phyloP scores from a whole-genome alignment of 2,888 invertebrate species.

The Agonopterix subpropinquella region DNA sequence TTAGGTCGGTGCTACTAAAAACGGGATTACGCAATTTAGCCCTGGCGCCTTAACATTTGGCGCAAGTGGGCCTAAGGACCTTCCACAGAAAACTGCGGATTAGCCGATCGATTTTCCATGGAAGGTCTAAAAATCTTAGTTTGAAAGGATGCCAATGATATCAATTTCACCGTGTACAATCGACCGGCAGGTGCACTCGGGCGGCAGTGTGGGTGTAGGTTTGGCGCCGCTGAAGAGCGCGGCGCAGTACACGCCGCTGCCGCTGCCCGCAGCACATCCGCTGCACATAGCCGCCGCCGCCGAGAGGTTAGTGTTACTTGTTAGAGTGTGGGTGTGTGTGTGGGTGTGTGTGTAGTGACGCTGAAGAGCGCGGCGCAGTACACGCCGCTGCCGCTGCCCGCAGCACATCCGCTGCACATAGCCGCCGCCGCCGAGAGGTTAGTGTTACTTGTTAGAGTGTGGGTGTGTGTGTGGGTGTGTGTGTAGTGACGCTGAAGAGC shows the following conservation, averaged over 20 bases:
- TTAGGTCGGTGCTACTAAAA: no score
- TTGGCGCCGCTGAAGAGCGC: neutral
- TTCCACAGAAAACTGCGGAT: no score
- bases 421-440: neutral
- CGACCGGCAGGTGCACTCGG: slow-evolving; percentile 22
- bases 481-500: slow-evolving; percentile 49
- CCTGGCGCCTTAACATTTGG: no score
- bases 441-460: no score
- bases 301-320: no score
- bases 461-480: neutral
- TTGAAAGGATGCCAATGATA: no score
- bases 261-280: slow-evolving; percentile 30
- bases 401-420: slow-evolving; percentile 34
- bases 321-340: neutral
- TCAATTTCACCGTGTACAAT: no score
- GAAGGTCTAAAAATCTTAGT: no score
- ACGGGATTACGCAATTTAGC: no score
- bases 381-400: slow-evolving; percentile 57
- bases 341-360: slow-evolving; percentile 1
- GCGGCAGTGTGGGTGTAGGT: neutral
- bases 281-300: slow-evolving; percentile 17
- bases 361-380: slow-evolving; percentile 51
- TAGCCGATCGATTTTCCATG: no score
- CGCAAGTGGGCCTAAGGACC: no score
- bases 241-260: slow-evolving; percentile 74